Evolutionary conservation across 2,797 vertebrate species (phyloP).

Genomic region (Megalops cyprinoides): DNA sequence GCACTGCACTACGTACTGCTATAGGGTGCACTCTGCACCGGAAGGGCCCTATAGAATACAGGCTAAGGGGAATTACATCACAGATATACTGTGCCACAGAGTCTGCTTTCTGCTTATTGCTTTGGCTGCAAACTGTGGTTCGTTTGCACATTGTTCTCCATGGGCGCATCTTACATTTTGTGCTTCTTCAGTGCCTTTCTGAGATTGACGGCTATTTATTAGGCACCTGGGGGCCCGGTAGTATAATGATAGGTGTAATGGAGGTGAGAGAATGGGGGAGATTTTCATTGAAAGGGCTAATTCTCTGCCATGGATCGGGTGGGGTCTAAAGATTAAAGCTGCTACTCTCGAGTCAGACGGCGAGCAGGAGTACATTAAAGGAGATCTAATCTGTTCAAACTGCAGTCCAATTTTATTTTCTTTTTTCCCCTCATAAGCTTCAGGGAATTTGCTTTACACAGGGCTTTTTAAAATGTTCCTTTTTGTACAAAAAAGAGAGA

Average conservation of each 20-base stretch:
- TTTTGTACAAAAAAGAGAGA: not conserved
- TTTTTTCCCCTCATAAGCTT: not conserved
- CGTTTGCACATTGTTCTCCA: constrained; percentile 4
- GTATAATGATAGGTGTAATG: constrained; percentile 57
- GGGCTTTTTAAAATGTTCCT: not conserved
- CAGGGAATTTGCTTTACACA: not conserved
- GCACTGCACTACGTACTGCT: too few relatives aligned
- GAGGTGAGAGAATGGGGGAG: constrained; percentile 35
- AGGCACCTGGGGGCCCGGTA: constrained; percentile 49
- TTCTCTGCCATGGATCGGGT: constrained; percentile 1
- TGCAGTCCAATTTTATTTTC: constrained; percentile 6
- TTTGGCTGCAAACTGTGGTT: constrained; percentile 58
- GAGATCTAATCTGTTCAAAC: constrained; percentile 4
- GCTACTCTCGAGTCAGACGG: constrained; percentile 11
- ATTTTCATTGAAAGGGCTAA: constrained; percentile 31
- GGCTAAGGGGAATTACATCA: too few relatives aligned
- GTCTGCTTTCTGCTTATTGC: constrained; percentile 60
- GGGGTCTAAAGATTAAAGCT: constrained; percentile 13
- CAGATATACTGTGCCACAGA: not conserved
- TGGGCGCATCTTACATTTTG: constrained; percentile 17
- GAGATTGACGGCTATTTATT: constrained; percentile 52
- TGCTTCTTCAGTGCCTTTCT: constrained; percentile 23
- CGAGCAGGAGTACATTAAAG: not conserved
- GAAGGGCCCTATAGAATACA: too few relatives aligned
- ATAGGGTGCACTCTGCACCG: too few relatives aligned